Evolutionary conservation across 2,113 vertebrate species (phyloP).

Genomic region (Typhlomys cinereus): DNA sequence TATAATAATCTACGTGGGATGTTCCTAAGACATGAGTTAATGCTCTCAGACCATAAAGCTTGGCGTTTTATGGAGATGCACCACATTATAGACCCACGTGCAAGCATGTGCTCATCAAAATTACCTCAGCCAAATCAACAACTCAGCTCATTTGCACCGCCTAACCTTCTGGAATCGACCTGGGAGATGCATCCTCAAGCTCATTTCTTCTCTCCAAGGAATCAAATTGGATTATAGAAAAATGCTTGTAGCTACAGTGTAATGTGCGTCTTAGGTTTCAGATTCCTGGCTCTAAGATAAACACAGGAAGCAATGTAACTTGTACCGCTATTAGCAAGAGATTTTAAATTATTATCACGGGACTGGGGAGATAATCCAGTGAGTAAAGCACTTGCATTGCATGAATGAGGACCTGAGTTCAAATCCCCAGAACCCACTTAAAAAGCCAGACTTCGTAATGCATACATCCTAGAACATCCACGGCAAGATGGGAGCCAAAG

Average conservation of each 20-base stretch:
- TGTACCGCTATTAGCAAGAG: neutral
- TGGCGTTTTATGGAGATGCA: slow-evolving; percentile 74
- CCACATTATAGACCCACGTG: slow-evolving; percentile 54
- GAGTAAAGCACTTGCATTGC: no score
- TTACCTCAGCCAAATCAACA: slow-evolving; percentile 49
- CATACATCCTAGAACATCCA: no score
- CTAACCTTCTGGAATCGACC: slow-evolving; percentile 57
- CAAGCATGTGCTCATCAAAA: slow-evolving; percentile 68
- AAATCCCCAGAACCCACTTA: no score
- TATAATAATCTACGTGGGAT: slow-evolving; percentile 71
- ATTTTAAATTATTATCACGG: no score
- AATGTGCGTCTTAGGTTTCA: neutral
- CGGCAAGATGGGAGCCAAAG: no score
- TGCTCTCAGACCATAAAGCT: slow-evolving; percentile 72
- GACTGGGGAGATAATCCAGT: no score
- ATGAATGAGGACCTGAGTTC: no score
- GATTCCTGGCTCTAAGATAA: neutral
- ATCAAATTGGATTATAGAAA: neutral
- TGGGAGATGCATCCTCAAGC: neutral
- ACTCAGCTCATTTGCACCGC: slow-evolving; percentile 48
- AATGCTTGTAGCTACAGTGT: neutral
- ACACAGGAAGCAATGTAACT: neutral
- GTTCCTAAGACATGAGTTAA: slow-evolving; percentile 76
- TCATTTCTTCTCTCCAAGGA: neutral
- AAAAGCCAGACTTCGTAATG: no score